Base-by-base conservation (phyloP, 2,888 invertebrate species). In the Dryobotodes eremita region DNA sequence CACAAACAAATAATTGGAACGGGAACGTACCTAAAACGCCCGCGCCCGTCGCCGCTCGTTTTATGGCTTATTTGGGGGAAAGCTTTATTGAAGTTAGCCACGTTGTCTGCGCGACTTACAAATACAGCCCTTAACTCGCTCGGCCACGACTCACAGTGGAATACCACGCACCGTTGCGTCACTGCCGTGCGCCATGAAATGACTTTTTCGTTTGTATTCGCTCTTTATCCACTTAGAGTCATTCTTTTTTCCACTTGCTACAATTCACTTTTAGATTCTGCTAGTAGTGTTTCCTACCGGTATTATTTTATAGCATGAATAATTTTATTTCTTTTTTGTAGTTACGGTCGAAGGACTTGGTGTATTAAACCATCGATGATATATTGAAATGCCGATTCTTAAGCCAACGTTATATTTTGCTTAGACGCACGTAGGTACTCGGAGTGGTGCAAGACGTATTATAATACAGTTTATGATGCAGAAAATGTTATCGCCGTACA, bases 11-110 rank as follows among this genome's bases (percentile, higher is more conserved):
- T 96, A 96, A 97, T 96, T 96, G 96, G 95, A 95, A 95, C 94
- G 95, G 96, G 96, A 94, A 94, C 93, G 91, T 92, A 92, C 90
- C 92, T 90, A 92, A 92, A 92, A 92, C 93, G 93, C 93, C 93
- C 93, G 95, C 95, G 95, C 95, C 95, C 95, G 96, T 93, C 93
- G 95, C 94, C 94, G 95, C 95, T 95, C 96, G 94, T 96, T 96
- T 97, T 96, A 97, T 96, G 93, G 96, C 96, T 96, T 96, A 96
- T 97, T 96, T 96, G 96, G 96, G 96, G 96, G 96, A 96, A 96
- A 96, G 96, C 96, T 96, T 96, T 96, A 97, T 96, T 96, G 96
- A 94, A 96, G 94, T 95, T 95, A 94, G 94, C 96, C 95, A 96
- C 95, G 96, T 93, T 93, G 94, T 91, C 91, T 90, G 82, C 88